These are phyloP conservation scores for Decapterus maruadsi DNA, from an alignment of 2,797 vertebrate genomes.

Conservation along the genomic window DNA sequence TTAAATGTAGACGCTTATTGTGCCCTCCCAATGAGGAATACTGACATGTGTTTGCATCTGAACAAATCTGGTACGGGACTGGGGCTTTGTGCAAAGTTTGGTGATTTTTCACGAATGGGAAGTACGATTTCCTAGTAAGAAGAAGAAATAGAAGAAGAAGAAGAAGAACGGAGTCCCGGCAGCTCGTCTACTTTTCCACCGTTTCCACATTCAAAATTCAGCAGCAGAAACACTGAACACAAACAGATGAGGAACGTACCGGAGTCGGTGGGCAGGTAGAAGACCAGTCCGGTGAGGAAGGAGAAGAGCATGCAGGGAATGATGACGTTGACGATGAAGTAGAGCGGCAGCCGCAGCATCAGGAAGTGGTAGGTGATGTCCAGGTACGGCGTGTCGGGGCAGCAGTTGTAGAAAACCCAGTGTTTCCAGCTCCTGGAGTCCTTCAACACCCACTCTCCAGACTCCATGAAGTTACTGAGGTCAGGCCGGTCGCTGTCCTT, in stretches of 20 bases:
- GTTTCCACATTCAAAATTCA: too few relatives aligned
- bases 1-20: too few relatives aligned
- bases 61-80: too few relatives aligned
- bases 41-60: too few relatives aligned
- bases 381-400: constrained; percentile 90
- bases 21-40: too few relatives aligned
- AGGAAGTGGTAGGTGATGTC: constrained; percentile 98
- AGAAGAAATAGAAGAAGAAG: too few relatives aligned
- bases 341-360: constrained; percentile 93
- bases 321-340: constrained; percentile 97
- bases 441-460: constrained; percentile 97
- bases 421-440: constrained; percentile 93
- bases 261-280: constrained; percentile 96
- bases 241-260: constrained; percentile 76
- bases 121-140: too few relatives aligned
- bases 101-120: too few relatives aligned
- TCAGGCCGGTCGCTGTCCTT: constrained; percentile 92
- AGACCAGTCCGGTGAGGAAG: constrained; percentile 93
- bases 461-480: constrained; percentile 94
- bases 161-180: too few relatives aligned
- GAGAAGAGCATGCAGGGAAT: constrained; percentile 96
- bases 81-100: too few relatives aligned
- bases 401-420: constrained; percentile 90
- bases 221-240: neutral
- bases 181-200: too few relatives aligned